Base-by-base conservation (phyloP, 2,113 vertebrate species). In the Spermophilus dauricus region DNA sequence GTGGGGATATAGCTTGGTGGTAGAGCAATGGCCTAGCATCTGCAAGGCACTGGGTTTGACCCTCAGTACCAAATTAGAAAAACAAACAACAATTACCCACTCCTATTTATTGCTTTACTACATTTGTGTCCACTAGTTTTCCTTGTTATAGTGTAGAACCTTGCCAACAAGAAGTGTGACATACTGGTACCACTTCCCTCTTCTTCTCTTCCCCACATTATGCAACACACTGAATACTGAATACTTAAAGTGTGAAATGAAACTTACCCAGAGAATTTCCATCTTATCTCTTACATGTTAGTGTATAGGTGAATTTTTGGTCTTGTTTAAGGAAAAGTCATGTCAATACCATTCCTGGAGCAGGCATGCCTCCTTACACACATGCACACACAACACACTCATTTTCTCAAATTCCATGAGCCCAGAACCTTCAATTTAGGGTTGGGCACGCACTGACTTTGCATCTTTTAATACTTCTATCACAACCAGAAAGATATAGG, bases 81-180 rank as follows among this genome's bases (percentile, higher is more conserved):
- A 53, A 53, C 12, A 53, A 53, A 53, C 87, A 78, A 13, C 3
- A 6, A 87, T 30, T 81, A 3, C 24, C 58, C 45, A 69, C 37
- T 20, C 58, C 34, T 32, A n/a, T 65, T 90, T 78, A 97, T 28
- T 86, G 80, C n/a, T 95, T 96, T 89, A 92, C 16, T 92, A 22
- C 51, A 88, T 37, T 22, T 69, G n/a, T 1, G 1, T n/a, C 51
- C 14, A 16, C 13, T 53, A 53, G 51, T 53, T 53, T 12, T 51
- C 48, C 51, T 53, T 53, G 56, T 8, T 51, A 39, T 5, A 12
- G 28, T 28, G 12, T 58, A 58, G 89, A 91, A 77, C 1, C 28
- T 63, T 87, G 34, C 56, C 56, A 70, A 48, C 6, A 92, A 84
- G 56, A 89, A 80, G 2, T 65, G n/a, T 34, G 51, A 53, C 30